phyloP scores from a whole-genome alignment of 2,888 invertebrate species.

The Apodemia zela region DNA sequence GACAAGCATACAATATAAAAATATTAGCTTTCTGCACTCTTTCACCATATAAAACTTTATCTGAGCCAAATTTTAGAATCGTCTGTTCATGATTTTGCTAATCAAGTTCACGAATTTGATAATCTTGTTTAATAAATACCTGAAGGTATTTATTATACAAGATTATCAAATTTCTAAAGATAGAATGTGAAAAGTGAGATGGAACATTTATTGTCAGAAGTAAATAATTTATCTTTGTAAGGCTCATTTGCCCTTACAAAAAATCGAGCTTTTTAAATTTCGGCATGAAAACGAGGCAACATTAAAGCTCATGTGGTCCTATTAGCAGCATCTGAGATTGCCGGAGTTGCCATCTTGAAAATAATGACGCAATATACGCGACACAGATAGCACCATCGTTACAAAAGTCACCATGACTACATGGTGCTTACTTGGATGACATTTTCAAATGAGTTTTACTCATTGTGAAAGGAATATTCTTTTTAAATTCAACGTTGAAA shows the following conservation, averaged over 20 bases:
- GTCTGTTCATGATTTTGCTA: too few species aligned
- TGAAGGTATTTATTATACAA: too few species aligned
- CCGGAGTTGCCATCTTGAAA: constrained; percentile 53
- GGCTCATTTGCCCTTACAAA: constrained; percentile 60
- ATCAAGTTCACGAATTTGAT: too few species aligned
- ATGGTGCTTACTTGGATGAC: constrained; percentile 50
- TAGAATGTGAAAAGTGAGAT: too few species aligned
- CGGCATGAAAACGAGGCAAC: constrained; percentile 37
- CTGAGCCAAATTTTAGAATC: too few species aligned
- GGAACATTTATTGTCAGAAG: not conserved
- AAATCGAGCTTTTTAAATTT: constrained; percentile 50
- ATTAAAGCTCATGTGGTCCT: constrained; percentile 73
- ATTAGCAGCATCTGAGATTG: constrained; percentile 72
- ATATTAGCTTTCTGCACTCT: too few species aligned
- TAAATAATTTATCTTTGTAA: constrained; percentile 10
- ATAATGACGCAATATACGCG: constrained; percentile 68
- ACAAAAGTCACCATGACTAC: constrained; percentile 65
- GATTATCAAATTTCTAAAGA: too few species aligned
- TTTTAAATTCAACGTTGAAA: constrained; percentile 1
- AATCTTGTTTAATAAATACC: too few species aligned
- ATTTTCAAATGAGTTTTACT: constrained; percentile 52
- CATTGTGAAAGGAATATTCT: constrained; percentile 23
- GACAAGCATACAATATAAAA: too few species aligned
- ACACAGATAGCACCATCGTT: constrained; percentile 64
- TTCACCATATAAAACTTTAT: too few species aligned